These are phyloP conservation scores for Pogona vitticeps DNA, from an alignment of 2,113 vertebrate species.

Conservation along the genomic window DNA sequence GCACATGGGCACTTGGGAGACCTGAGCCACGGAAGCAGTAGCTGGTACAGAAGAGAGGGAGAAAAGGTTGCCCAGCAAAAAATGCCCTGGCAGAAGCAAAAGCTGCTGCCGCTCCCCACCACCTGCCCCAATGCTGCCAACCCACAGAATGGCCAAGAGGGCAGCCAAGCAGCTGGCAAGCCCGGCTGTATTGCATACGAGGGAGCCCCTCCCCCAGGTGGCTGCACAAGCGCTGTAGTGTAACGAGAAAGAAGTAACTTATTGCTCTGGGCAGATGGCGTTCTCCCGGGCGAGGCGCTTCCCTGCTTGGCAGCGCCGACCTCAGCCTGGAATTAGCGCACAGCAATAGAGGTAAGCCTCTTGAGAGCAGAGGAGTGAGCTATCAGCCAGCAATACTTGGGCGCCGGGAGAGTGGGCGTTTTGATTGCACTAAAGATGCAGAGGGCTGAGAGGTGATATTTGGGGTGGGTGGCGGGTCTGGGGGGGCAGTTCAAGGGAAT, in stretches of 20 bases:
- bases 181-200: slow-evolving; percentile 16
- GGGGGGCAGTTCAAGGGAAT: too few relatives aligned
- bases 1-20: slow-evolving; percentile 70
- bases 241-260: slow-evolving; percentile 27
- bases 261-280: slow-evolving; percentile 52
- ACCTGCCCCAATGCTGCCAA: slow-evolving; percentile 35
- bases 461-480: too few relatives aligned
- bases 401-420: too few relatives aligned
- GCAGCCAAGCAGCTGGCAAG: background rate
- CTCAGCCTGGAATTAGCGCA: background rate
- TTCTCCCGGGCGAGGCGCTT: background rate
- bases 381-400: background rate
- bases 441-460: too few relatives aligned
- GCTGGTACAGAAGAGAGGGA: slow-evolving; percentile 72
- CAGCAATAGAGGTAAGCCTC: background rate
- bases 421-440: too few relatives aligned
- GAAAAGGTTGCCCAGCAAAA: slow-evolving; percentile 78
- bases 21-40: slow-evolving; percentile 61
- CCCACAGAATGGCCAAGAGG: background rate
- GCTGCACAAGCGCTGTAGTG: slow-evolving; percentile 46
- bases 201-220: slow-evolving; percentile 39
- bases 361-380: background rate
- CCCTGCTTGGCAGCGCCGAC: background rate
- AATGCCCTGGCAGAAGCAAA: slow-evolving; percentile 65
- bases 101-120: slow-evolving; percentile 63